Conservation (phyloP, 2,797 vertebrate genomes). For the Epinephelus coioides region DNA sequence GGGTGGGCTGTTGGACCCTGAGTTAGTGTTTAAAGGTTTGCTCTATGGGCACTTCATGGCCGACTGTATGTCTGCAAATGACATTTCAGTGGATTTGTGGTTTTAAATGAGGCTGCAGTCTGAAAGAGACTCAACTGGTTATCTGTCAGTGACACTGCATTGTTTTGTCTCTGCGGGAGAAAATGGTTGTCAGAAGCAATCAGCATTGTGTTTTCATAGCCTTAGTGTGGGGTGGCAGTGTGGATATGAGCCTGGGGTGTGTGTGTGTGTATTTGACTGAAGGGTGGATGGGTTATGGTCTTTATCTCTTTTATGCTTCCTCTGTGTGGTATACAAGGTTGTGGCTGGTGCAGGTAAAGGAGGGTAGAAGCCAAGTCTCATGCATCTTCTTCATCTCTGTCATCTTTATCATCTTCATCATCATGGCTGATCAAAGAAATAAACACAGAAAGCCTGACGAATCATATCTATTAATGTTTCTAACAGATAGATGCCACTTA, state of each 20-base stretch:
- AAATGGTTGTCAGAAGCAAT: slow-evolving; percentile 11
- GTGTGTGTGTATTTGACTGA: not conserved
- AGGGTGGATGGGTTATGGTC: too few species aligned
- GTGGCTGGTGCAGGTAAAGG: not conserved
- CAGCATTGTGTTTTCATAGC: not conserved
- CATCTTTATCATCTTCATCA: not conserved
- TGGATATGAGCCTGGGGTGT: not conserved
- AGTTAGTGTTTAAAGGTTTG: not conserved
- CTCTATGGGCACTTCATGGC: not conserved
- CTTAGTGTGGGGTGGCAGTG: not conserved
- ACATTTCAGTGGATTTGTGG: slow-evolving; percentile 8
- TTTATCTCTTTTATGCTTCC: not conserved
- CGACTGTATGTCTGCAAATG: slow-evolving; percentile 1
- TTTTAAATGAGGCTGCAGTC: not conserved
- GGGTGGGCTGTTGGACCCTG: not conserved
- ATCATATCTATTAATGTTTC: not conserved
- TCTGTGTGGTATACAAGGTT: too few species aligned
- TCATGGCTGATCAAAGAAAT: not conserved
- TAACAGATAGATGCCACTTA: not conserved
- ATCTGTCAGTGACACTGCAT: not conserved
- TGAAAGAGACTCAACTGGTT: slow-evolving; percentile 7
- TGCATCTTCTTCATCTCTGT: not conserved
- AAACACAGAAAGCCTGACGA: not conserved
- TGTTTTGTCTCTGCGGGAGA: slow-evolving; percentile 6
- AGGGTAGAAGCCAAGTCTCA: not conserved